A percentile compares a stretch with the other conserved stretches of the same genome.
Evolutionary conservation across 1,140 invertebrate genomes (phyloP).

Genomic region (Philotrypesis tridentata): DNA sequence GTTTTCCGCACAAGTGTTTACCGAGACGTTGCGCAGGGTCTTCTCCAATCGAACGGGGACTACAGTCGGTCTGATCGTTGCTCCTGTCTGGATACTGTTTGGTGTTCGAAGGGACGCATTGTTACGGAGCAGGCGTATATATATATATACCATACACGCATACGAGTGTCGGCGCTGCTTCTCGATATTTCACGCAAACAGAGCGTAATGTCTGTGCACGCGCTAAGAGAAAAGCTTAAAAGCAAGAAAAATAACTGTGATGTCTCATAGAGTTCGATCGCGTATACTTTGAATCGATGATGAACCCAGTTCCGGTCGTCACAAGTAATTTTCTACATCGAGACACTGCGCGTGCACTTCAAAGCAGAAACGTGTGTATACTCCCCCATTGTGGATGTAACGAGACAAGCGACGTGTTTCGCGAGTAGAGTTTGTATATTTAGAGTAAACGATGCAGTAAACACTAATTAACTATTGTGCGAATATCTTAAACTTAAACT

Average conservation of each 20-base stretch:
- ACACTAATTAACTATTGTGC: no score
- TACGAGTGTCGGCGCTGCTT: no score
- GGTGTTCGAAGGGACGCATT: background rate
- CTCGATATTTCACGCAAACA: background rate
- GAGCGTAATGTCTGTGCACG: background rate
- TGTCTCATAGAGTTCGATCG: conserved; percentile 26
- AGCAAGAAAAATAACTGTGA: conserved; percentile 20
- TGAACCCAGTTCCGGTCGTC: background rate
- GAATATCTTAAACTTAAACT: background rate
- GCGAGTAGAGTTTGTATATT: no score
- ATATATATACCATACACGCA: no score
- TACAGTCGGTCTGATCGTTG: background rate
- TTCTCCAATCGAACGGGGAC: background rate
- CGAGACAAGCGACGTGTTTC: background rate
- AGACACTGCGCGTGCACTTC: background rate
- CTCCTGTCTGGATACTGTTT: background rate
- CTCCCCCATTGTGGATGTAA: background rate
- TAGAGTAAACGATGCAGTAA: no score
- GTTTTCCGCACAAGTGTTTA: background rate
- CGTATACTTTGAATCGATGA: background rate
- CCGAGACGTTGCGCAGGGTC: background rate
- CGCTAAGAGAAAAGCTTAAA: background rate
- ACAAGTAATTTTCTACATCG: background rate
- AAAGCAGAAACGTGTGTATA: no score
- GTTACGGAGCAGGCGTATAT: background rate